phyloP scores from a whole-genome alignment of 2,888 invertebrate species.

The Hololepta plana region DNA sequence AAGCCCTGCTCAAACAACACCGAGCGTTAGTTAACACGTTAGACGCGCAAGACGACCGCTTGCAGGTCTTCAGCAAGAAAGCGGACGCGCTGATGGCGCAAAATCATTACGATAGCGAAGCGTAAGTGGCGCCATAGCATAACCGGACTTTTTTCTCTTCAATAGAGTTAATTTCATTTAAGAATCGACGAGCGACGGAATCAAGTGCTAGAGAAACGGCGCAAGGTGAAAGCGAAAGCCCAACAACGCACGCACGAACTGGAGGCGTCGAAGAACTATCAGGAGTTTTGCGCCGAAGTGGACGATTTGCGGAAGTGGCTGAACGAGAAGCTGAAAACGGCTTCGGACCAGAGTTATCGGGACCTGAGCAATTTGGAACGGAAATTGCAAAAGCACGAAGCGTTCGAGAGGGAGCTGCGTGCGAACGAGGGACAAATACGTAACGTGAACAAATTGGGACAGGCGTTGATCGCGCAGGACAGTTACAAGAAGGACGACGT shows the following conservation, averaged over 20 bases:
- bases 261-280: constrained; percentile 73
- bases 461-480: constrained; percentile 50
- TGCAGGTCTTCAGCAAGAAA: constrained; percentile 64
- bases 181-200: constrained; percentile 55
- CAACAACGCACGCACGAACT: constrained; percentile 57
- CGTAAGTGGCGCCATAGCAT: constrained; percentile 32
- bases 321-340: constrained; percentile 76
- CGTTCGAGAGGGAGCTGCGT: constrained; percentile 85
- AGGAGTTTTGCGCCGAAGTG: constrained; percentile 83
- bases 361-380: constrained; percentile 79
- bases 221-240: constrained; percentile 55
- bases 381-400: constrained; percentile 90
- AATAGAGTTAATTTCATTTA: constrained; percentile 8
- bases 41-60: constrained; percentile 74
- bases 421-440: constrained; percentile 88
- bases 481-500: constrained; percentile 57
- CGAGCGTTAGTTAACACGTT: constrained; percentile 85
- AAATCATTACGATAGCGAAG: constrained; percentile 62
- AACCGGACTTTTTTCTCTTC: constrained; percentile 4
- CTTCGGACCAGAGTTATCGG: constrained; percentile 82
- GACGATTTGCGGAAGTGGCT: constrained; percentile 85
- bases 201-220: constrained; percentile 56
- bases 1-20: constrained; percentile 82
- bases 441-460: constrained; percentile 66
- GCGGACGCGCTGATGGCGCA: constrained; percentile 65